phyloP scores from a whole-genome alignment of 1,140 invertebrate genomes.

The Tenebrio molitor region DNA sequence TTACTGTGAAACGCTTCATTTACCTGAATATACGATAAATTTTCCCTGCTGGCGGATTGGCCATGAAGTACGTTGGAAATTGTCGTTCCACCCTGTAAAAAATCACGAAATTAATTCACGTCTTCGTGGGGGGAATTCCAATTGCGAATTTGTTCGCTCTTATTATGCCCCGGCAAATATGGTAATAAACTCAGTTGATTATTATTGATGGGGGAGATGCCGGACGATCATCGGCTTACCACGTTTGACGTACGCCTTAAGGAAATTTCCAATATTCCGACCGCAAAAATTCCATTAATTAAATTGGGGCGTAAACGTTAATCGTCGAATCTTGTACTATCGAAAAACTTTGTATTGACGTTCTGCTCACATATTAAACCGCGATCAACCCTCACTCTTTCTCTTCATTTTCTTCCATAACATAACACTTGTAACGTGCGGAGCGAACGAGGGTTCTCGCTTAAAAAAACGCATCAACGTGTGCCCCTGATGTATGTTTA shows the following conservation, averaged over 20 bases:
- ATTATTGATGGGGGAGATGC: slow-evolving; percentile 3
- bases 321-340: too few relatives aligned
- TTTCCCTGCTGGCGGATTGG: slow-evolving; percentile 48
- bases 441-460: too few relatives aligned
- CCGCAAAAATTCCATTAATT: too few relatives aligned
- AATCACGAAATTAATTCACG: slow-evolving; percentile 34
- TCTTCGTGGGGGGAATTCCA: slow-evolving; percentile 11
- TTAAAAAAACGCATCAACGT: too few relatives aligned
- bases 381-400: too few relatives aligned
- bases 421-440: too few relatives aligned
- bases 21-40: slow-evolving; percentile 51
- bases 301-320: too few relatives aligned
- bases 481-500: not conserved
- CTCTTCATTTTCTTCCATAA: too few relatives aligned
- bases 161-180: slow-evolving; percentile 9
- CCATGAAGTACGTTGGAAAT: slow-evolving; percentile 43
- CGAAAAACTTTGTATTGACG: too few relatives aligned
- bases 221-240: not conserved
- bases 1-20: slow-evolving; percentile 16
- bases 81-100: slow-evolving; percentile 48
- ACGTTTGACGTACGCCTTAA: too few relatives aligned
- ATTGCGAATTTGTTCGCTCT: slow-evolving; percentile 7
- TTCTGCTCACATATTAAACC: too few relatives aligned
- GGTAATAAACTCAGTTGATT: not conserved
- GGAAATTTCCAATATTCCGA: too few relatives aligned